These are phyloP conservation scores for Onychomys torridus DNA, from an alignment of 2,797 vertebrate species.

Conservation along the genomic window DNA sequence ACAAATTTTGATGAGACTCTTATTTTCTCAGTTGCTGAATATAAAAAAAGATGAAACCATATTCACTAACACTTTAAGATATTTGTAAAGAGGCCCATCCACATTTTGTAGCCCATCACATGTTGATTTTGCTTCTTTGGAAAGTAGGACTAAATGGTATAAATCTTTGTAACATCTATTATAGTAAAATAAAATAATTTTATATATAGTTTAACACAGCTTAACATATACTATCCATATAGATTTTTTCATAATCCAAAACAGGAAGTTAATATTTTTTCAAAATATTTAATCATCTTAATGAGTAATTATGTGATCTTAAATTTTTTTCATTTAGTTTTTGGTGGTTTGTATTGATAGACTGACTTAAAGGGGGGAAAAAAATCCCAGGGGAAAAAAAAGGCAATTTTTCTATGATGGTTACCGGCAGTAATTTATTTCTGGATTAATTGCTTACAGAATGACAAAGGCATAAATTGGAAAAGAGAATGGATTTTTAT, in stretches of 20 bases:
- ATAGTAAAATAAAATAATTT: constrained; percentile 27
- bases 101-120: not conserved
- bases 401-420: not conserved
- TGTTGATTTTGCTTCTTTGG: not conserved
- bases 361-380: not conserved
- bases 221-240: not conserved
- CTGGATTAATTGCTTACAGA: constrained; percentile 71
- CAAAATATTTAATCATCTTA: not conserved
- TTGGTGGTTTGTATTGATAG: not conserved
- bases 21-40: not conserved
- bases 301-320: not conserved
- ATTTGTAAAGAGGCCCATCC: not conserved
- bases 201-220: not conserved
- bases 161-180: constrained; percentile 16
- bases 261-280: not conserved
- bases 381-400: not conserved
- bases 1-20: not conserved
- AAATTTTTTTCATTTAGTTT: constrained; percentile 28
- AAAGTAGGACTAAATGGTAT: not conserved
- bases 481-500: constrained; percentile 73
- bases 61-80: not conserved
- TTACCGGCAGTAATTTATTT: constrained; percentile 64
- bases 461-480: constrained; percentile 70
- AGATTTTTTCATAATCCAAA: not conserved
- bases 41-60: not conserved